Evolutionary conservation across 2,113 vertebrate genomes (phyloP).

Genomic region (Anthoscopus minutus): DNA sequence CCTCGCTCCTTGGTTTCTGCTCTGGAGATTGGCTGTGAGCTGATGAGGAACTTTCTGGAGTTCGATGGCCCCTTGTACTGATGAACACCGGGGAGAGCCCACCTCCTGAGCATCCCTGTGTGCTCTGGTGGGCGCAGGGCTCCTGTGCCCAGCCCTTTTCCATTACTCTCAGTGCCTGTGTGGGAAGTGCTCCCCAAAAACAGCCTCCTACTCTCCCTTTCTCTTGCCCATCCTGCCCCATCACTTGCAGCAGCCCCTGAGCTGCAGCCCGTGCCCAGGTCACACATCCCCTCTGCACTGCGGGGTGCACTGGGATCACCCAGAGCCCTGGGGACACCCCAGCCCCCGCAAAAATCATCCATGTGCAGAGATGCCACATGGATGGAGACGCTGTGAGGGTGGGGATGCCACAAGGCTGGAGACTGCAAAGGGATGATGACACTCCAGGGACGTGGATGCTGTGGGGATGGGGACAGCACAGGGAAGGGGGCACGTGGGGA

Average conservation of each 20-base stretch:
- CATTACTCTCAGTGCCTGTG: neutral
- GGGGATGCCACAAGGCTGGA: neutral
- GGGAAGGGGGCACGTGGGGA: neutral
- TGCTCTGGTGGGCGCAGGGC: neutral
- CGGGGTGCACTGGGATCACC: neutral
- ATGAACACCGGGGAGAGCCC: neutral
- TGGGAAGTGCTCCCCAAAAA: neutral
- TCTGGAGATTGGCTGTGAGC: neutral
- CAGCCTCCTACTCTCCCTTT: neutral
- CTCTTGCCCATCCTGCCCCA: neutral
- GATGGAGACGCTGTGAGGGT: neutral
- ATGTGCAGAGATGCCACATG: neutral
- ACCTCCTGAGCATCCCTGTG: neutral
- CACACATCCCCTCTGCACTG: rapidly evolving
- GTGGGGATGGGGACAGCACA: too few relatives aligned
- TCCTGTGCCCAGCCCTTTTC: neutral
- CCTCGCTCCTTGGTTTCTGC: neutral
- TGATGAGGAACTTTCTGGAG: neutral
- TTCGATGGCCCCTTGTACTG: neutral
- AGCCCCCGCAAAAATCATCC: rapidly evolving
- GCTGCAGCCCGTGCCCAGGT: neutral
- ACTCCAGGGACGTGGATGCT: neutral
- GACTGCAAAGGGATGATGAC: neutral
- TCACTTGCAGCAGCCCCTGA: neutral
- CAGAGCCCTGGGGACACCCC: neutral